Evolutionary conservation across 64 coral and sea anemone genomes (phyloP), one percentile per base, ranked within the genome.

Genomic region (Dendrophyllia cribrosa): DNA sequence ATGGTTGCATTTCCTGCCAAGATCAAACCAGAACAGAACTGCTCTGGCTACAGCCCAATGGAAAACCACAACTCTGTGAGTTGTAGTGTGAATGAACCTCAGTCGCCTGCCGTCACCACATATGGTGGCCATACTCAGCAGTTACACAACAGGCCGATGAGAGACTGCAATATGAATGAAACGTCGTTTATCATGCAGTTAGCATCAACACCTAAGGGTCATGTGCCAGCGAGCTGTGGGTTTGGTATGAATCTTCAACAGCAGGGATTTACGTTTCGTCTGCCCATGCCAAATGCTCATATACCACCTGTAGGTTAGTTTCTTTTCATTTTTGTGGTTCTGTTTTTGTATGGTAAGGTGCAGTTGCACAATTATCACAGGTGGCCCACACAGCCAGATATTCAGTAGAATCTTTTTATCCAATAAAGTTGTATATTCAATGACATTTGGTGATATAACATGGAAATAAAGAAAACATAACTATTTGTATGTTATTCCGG

Each of bases 21-120:
- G 63, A 93, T 97, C 15, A 97, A 97, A 87, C 95, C 95, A 60
- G 95, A 97, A 72, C 95, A 97, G 69, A 93, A 93, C 77, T 94
- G 92, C 50, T 77, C 72, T 45, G 83, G 92, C 5, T 97, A 97
- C 53, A 85, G 59, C 17, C 73, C 85, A 26, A 97, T 97, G 53
- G 95, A 94, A 17, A 89, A 89, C 70, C 91, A 97, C 13, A 81
- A 91, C 58, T 87, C 95, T 15, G 74, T 88, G 15, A 59, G 95
- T 65, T 58, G 92, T 91, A 77, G 78, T n/a, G 70, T 86, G 80
- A 93, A 86, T 79, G 91, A 93, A 6, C 72, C 91, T 6, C 82
- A 86, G 48, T 93, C 91, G 51, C 82, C 95, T 67, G 87, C 95
- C 67, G 78, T 97, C 26, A 97, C 93, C 67, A 78, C 92, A 11